Conservation (phyloP, 2,888 invertebrate genomes). For the Cinara cedri region DNA sequence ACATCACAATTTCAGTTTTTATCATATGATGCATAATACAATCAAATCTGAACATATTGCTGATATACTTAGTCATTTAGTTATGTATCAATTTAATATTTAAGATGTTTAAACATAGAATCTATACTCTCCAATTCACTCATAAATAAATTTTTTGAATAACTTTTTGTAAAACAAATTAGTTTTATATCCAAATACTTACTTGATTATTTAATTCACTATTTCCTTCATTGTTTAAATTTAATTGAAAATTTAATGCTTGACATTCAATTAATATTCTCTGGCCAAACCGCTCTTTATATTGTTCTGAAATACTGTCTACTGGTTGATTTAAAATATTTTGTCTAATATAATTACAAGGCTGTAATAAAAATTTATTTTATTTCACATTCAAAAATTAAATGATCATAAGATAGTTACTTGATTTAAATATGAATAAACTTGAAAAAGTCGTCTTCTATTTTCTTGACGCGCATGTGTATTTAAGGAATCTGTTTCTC, state of each 20-base stretch:
- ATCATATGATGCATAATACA: too few species aligned
- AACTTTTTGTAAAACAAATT: neutral
- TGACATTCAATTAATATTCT: conserved; percentile 83
- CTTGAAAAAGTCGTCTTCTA: conserved; percentile 78
- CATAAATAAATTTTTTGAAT: neutral
- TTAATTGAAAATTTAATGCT: conserved; percentile 81
- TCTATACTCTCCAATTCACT: neutral
- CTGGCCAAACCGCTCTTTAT: conserved; percentile 86
- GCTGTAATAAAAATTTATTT: neutral
- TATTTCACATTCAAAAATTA: neutral
- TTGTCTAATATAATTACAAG: conserved; percentile 40
- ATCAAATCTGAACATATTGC: too few species aligned
- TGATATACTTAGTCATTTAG: too few species aligned
- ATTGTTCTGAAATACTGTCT: conserved; percentile 72
- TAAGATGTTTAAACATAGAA: too few species aligned
- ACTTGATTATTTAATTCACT: conserved; percentile 76
- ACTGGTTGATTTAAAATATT: conserved; percentile 50
- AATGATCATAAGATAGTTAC: conserved; percentile 40
- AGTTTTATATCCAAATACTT: conserved; percentile 28
- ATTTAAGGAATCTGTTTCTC: conserved; percentile 88
- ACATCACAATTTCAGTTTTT: too few species aligned
- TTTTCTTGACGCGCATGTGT: conserved; percentile 80
- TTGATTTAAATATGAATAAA: conserved; percentile 70
- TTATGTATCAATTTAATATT: too few species aligned
- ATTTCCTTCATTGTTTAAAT: conserved; percentile 78